Percentiles rank a stretch among this genome's conserved stretches.
phyloP scores from a whole-genome alignment of 2,113 vertebrate genomes.

The Danio rerio region GRCz12tu NC_133183.1:44524001-44524500 shows the following conservation, averaged over 20 bases:
- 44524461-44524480: conserved; percentile 29
- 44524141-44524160: conserved; percentile 23
- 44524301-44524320: neutral
- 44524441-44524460: conserved; percentile 39
- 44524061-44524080: conserved; percentile 28
- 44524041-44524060: conserved; percentile 33
- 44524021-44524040: conserved; percentile 31
- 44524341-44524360: neutral
- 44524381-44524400: neutral
- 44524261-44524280: neutral
- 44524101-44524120: conserved; percentile 31
- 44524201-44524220: neutral
- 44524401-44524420: conserved; percentile 48
- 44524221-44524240: neutral
- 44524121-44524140: neutral
- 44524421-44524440: conserved; percentile 54
- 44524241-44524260: neutral
- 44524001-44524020: conserved; percentile 3
- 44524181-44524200: neutral
- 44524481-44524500: conserved; percentile 4
- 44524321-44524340: neutral
- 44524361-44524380: neutral
- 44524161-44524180: conserved; percentile 33
- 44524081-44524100: conserved; percentile 47
- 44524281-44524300: neutral